Conservation (phyloP, 2,797 vertebrate species). For the Oryzias dopingdopingensis region DNA sequence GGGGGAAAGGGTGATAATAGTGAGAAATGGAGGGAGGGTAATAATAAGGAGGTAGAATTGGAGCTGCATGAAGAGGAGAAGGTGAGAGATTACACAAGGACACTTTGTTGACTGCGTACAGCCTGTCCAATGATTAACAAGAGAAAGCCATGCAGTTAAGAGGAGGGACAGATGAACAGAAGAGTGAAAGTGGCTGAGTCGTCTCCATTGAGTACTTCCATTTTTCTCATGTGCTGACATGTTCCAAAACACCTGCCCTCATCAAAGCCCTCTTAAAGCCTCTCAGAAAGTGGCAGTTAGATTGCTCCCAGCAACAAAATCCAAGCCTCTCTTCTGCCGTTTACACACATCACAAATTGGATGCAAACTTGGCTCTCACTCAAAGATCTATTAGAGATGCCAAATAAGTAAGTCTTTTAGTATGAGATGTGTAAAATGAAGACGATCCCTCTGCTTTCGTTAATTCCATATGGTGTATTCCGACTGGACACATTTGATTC, state of each 20-base stretch:
- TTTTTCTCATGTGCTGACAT: conserved; percentile 46
- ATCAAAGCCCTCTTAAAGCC: conserved; percentile 26
- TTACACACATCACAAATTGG: conserved; percentile 36
- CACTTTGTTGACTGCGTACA: conserved; percentile 2
- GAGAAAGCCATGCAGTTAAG: conserved; percentile 10
- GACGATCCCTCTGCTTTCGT: too few relatives aligned
- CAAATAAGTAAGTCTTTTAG: too few relatives aligned
- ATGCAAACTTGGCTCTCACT: background rate
- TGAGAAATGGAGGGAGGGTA: background rate
- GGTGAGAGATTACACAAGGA: conserved; percentile 32
- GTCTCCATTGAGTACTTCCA: conserved; percentile 36
- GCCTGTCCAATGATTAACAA: conserved; percentile 26
- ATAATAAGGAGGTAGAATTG: too few relatives aligned
- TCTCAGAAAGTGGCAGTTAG: conserved; percentile 44
- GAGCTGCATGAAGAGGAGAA: conserved; percentile 22
- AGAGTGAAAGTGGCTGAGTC: conserved; percentile 4
- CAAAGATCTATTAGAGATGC: too few relatives aligned
- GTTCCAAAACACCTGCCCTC: conserved; percentile 49
- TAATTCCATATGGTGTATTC: too few relatives aligned
- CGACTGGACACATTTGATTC: too few relatives aligned
- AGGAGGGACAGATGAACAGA: conserved; percentile 11
- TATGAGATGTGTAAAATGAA: too few relatives aligned
- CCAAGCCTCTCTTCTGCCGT: conserved; percentile 33
- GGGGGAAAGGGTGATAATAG: conserved; percentile 4
- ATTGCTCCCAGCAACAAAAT: conserved; percentile 47